Conservation (phyloP, 1,140 invertebrate species). For the Wasmannia auropunctata region DNA sequence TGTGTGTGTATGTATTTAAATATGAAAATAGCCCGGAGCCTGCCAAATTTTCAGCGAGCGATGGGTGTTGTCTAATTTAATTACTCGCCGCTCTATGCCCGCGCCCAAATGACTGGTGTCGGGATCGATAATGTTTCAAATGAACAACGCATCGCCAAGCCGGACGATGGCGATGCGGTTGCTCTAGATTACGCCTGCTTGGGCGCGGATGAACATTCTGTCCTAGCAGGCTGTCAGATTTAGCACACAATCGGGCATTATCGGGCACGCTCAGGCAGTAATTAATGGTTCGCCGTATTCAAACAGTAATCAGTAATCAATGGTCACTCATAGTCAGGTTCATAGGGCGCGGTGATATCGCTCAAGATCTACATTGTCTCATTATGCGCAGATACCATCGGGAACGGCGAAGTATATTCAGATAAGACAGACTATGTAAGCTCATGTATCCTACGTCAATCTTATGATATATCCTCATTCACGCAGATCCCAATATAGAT, state of each 20-base stretch:
- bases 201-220: slow-evolving; percentile 70
- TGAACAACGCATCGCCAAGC: slow-evolving; percentile 35
- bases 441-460: not conserved
- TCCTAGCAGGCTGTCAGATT: slow-evolving; percentile 69
- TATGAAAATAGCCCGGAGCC: not conserved
- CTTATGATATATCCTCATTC: not conserved
- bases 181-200: slow-evolving; percentile 62
- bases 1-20: not conserved
- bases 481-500: not conserved
- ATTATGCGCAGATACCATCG: slow-evolving; percentile 36
- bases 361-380: slow-evolving; percentile 61
- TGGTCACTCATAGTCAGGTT: slow-evolving; percentile 73
- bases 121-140: slow-evolving; percentile 25
- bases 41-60: not conserved
- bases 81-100: not conserved
- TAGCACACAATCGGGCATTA: slow-evolving; percentile 74
- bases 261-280: slow-evolving; percentile 71
- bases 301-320: slow-evolving; percentile 75
- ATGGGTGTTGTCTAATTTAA: slow-evolving; percentile 19
- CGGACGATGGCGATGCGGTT: slow-evolving; percentile 63
- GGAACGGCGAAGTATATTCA: slow-evolving; percentile 42
- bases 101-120: not conserved
- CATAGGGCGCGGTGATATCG: slow-evolving; percentile 63
- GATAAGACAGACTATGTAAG: not conserved
- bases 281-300: slow-evolving; percentile 69